These are phyloP conservation scores for Meloidogyne floridensis DNA, from an alignment of 1,140 invertebrate species.

Conservation along the genomic window DNA sequence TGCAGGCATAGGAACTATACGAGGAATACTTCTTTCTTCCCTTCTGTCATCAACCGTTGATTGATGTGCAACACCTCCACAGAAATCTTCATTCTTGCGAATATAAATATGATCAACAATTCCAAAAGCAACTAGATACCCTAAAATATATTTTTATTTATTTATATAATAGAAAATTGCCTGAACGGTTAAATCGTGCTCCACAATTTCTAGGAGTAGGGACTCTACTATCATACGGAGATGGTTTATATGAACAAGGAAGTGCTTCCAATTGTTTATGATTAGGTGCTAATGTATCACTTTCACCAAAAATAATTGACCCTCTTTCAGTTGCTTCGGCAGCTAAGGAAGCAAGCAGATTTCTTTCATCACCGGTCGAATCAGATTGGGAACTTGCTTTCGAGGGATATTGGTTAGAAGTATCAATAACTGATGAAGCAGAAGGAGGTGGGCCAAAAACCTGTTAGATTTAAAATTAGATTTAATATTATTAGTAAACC, in stretches of 20 bases:
- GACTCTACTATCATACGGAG: constrained; percentile 39
- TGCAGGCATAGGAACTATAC: background rate
- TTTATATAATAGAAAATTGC: background rate
- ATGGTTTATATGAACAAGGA: constrained; percentile 41
- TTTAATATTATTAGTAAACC: background rate
- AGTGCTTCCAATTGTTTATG: constrained; percentile 1
- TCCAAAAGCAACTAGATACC: constrained; percentile 39
- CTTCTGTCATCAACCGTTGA: background rate
- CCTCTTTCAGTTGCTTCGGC: constrained; percentile 1
- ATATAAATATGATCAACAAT: background rate
- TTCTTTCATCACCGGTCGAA: constrained; percentile 14
- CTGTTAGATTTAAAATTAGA: background rate
- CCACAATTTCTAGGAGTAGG: constrained; percentile 45
- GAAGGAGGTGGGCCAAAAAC: constrained; percentile 9
- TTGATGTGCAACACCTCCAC: background rate
- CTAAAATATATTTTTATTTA: constrained; percentile 12
- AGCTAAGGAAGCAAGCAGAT: background rate
- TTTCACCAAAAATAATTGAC: constrained; percentile 14
- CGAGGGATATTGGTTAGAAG: background rate
- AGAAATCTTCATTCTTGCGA: background rate
- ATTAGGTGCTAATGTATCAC: constrained; percentile 14
- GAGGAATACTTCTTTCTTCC: constrained; percentile 8
- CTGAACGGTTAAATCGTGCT: constrained; percentile 42
- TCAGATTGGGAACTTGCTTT: constrained; percentile 28
- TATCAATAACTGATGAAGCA: constrained; percentile 8